These are phyloP conservation scores for Cyclophora punctaria DNA, from an alignment of 2,888 invertebrate species.

Conservation along the genomic window DNA sequence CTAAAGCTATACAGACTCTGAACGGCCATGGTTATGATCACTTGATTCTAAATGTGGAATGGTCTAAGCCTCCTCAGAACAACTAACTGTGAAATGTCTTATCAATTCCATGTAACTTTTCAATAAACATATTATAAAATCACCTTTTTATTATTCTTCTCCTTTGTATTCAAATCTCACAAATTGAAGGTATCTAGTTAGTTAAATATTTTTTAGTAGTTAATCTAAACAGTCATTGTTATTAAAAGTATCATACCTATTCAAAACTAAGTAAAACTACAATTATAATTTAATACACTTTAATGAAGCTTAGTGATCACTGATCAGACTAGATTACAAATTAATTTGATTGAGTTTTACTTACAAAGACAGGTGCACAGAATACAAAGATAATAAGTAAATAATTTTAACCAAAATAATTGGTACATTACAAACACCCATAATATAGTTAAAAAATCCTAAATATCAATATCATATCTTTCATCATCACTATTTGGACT, in stretches of 20 bases:
- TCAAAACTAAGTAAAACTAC: no score
- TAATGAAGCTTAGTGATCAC: no score
- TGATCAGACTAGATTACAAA: no score
- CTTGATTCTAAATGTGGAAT: constrained; percentile 98
- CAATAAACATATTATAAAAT: constrained; percentile 21
- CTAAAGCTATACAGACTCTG: constrained; percentile 90
- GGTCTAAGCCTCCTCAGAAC: constrained; percentile 90
- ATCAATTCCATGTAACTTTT: constrained; percentile 30
- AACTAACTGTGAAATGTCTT: constrained; percentile 30
- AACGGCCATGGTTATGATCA: constrained; percentile 98
- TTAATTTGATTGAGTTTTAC: no score
- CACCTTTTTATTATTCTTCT: background rate
- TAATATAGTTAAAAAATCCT: constrained; percentile 12
- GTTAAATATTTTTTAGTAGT: no score
- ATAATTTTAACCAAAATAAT: constrained; percentile 5
- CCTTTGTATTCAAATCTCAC: no score
- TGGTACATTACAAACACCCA: background rate
- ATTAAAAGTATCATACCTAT: no score
- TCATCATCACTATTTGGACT: constrained; percentile 71
- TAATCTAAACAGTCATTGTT: no score
- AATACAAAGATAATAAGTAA: background rate
- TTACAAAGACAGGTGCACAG: no score
- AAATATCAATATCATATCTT: constrained; percentile 69
- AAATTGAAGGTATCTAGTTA: no score
- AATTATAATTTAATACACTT: no score